These are phyloP conservation scores for Drosophila robusta DNA, from an alignment of 2,888 invertebrate genomes.

Conservation along the genomic window DNA sequence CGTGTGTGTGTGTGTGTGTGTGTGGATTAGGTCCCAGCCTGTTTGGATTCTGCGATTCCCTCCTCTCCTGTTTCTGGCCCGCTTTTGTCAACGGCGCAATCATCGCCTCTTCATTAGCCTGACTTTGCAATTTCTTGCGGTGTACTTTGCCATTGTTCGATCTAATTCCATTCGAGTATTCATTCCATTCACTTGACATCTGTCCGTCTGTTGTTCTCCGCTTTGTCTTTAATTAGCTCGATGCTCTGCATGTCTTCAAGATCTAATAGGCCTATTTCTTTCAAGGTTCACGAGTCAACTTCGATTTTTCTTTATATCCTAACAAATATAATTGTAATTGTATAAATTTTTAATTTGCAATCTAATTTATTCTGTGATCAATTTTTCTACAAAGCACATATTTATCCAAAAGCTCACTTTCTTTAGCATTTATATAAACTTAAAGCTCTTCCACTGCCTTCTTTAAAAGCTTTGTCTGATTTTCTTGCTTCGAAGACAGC, in stretches of 20 bases:
- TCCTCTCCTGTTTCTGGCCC: background rate
- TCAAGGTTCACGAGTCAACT: background rate
- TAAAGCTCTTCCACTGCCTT: too few relatives aligned
- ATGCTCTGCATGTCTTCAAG: too few relatives aligned
- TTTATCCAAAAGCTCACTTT: too few relatives aligned
- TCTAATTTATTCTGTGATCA: too few relatives aligned
- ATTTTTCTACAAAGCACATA: too few relatives aligned
- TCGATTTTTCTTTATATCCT: too few relatives aligned
- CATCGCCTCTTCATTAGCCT: conserved; percentile 27
- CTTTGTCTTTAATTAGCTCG: background rate
- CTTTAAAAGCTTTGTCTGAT: too few relatives aligned
- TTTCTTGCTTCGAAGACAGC: too few relatives aligned
- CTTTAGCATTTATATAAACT: background rate
- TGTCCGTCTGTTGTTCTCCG: conserved; percentile 21
- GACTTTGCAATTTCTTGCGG: conserved; percentile 25
- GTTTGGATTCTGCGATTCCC: background rate
- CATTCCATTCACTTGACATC: conserved; percentile 42
- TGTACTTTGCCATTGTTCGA: background rate
- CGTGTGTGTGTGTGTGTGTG: conserved; percentile 1
- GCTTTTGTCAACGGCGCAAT: conserved; percentile 3
- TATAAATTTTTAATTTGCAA: too few relatives aligned
- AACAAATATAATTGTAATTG: too few relatives aligned
- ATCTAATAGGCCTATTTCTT: background rate
- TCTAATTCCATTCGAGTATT: conserved; percentile 21
- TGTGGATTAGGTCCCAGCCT: conserved; percentile 2